Evolutionary conservation across 2,888 invertebrate species (phyloP).

Genomic region (Tinea pellionella): DNA sequence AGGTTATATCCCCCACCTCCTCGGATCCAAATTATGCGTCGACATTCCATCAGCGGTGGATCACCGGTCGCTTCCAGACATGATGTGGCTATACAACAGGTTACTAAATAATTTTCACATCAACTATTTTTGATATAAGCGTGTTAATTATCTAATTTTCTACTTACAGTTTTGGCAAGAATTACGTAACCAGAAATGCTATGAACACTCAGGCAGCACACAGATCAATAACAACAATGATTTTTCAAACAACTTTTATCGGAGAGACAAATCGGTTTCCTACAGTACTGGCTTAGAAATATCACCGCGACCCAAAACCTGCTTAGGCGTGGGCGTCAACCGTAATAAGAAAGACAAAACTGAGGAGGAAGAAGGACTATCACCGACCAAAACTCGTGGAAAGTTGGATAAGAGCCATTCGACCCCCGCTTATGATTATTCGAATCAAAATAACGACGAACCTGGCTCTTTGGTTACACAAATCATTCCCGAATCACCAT

Average conservation of each 20-base stretch:
- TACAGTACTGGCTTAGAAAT: slow-evolving; percentile 81
- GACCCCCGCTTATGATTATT: slow-evolving; percentile 82
- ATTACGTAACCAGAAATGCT: slow-evolving; percentile 68
- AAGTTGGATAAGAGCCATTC: slow-evolving; percentile 84
- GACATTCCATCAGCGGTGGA: slow-evolving; percentile 90
- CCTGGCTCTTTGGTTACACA: slow-evolving; percentile 27
- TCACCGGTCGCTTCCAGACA: slow-evolving; percentile 74
- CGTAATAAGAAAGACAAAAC: slow-evolving; percentile 24
- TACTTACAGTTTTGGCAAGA: slow-evolving; percentile 77
- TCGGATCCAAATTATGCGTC: slow-evolving; percentile 78
- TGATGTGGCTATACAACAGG: slow-evolving; percentile 76
- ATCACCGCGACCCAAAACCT: slow-evolving; percentile 76
- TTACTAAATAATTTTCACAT: slow-evolving; percentile 26
- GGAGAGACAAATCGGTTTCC: slow-evolving; percentile 81
- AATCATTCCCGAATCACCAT: slow-evolving; percentile 48
- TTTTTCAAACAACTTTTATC: slow-evolving; percentile 69
- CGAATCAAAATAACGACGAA: slow-evolving; percentile 31
- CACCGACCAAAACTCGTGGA: slow-evolving; percentile 24
- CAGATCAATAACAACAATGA: slow-evolving; percentile 41
- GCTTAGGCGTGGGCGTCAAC: slow-evolving; percentile 57
- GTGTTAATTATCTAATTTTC: neutral
- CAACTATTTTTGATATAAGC: neutral
- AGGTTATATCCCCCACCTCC: slow-evolving; percentile 82
- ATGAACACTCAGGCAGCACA: slow-evolving; percentile 41
- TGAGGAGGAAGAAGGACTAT: slow-evolving; percentile 22